Conservation (phyloP, 2,113 vertebrate species). For the Microtus montanus region DNA sequence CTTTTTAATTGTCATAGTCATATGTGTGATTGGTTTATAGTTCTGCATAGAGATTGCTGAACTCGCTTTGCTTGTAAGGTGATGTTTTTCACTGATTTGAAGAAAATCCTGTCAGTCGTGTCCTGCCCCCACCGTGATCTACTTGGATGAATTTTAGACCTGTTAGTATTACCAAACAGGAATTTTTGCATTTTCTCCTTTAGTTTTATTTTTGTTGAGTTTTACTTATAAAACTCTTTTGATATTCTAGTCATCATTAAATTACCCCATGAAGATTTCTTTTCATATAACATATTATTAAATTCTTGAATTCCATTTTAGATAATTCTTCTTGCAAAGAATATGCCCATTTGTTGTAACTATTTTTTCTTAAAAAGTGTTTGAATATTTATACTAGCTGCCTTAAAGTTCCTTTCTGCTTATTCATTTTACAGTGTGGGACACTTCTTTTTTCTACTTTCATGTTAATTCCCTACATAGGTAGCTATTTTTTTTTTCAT, state of each 20-base stretch:
- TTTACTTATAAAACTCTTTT: background rate
- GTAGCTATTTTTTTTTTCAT: background rate
- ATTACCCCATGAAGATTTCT: background rate
- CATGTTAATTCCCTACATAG: background rate
- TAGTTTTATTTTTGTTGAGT: no score
- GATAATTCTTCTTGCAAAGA: background rate
- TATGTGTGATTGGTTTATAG: background rate
- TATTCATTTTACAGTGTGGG: no score
- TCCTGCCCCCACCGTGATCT: background rate
- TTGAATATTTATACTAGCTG: background rate
- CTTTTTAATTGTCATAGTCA: background rate
- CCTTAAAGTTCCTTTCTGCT: background rate
- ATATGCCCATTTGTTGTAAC: background rate
- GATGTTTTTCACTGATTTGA: background rate
- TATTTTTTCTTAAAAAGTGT: background rate
- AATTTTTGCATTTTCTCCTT: background rate
- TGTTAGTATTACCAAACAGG: background rate
- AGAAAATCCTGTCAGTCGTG: background rate
- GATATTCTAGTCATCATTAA: background rate
- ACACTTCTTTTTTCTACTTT: background rate
- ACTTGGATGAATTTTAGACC: background rate
- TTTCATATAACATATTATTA: background rate
- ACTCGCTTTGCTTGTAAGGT: background rate
- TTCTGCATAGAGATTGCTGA: background rate
- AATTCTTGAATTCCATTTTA: background rate